A percentile compares a stretch with the other conserved stretches of the same genome.
Conservation (phyloP, 2,113 vertebrate genomes). For the Dromiciops gliroides region DNA sequence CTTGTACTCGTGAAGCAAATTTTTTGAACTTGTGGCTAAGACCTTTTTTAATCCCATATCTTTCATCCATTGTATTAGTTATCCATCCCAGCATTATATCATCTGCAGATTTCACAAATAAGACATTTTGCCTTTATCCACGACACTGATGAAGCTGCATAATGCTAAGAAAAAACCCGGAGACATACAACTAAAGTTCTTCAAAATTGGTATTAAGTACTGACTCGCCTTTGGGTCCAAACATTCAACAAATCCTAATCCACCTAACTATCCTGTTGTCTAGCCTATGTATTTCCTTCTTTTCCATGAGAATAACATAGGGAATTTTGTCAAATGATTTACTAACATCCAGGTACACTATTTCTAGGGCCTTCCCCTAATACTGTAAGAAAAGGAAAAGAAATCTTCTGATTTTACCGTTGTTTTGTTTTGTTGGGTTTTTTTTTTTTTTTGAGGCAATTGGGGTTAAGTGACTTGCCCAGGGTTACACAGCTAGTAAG, state of each 20-base stretch:
- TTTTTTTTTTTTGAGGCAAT: no score
- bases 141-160: not conserved
- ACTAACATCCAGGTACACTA: not conserved
- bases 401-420: no score
- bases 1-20: not conserved
- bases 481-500: no score
- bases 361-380: not conserved
- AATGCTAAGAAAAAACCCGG: not conserved
- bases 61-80: not conserved
- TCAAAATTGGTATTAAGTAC: not conserved
- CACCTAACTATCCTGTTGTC: not conserved
- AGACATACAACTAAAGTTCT: not conserved
- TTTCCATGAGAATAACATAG: not conserved
- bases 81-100: not conserved
- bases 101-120: not conserved
- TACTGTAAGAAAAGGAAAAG: not conserved
- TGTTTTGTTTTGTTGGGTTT: no score
- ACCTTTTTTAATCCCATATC: not conserved
- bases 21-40: not conserved
- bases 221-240: not conserved
- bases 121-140: not conserved
- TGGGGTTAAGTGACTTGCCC: no score
- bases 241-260: not conserved
- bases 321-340: not conserved
- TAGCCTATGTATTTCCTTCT: not conserved